These are phyloP conservation scores for Thripadectes ignobilis DNA, from an alignment of 2,797 vertebrate genomes.

Conservation along the genomic window DNA sequence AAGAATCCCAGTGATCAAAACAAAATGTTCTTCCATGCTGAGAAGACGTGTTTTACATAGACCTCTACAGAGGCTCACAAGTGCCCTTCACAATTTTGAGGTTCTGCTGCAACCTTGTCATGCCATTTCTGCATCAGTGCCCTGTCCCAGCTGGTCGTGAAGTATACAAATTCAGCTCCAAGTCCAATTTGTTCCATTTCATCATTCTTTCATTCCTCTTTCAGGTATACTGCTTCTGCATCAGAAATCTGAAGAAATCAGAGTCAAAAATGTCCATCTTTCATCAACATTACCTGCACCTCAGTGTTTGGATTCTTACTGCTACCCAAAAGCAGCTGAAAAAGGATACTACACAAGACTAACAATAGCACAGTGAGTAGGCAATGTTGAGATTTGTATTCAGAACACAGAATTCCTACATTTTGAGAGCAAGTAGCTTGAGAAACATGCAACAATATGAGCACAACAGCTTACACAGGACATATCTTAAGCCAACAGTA, in stretches of 20 bases:
- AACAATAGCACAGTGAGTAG: not conserved
- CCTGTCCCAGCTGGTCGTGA: not conserved
- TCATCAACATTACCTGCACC: not conserved
- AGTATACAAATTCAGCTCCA: not conserved
- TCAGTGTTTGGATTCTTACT: not conserved
- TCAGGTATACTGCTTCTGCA: not conserved
- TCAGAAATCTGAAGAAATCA: not conserved
- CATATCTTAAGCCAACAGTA: not conserved
- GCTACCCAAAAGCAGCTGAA: not conserved
- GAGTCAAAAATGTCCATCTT: not conserved
- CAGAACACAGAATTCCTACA: not conserved
- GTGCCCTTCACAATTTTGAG: not conserved
- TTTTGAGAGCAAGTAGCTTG: not conserved
- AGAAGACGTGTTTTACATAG: not conserved
- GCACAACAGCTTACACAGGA: not conserved
- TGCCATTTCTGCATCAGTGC: not conserved
- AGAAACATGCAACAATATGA: not conserved
- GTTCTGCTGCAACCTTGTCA: not conserved
- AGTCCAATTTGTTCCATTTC: not conserved
- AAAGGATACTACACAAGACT: not conserved
- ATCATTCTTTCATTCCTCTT: not conserved
- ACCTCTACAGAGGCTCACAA: not conserved
- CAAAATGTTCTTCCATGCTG: not conserved
- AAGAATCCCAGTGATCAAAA: not conserved
- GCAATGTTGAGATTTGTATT: not conserved